phyloP scores from a whole-genome alignment of 2,113 vertebrate species.

The Sitta europaea region DNA sequence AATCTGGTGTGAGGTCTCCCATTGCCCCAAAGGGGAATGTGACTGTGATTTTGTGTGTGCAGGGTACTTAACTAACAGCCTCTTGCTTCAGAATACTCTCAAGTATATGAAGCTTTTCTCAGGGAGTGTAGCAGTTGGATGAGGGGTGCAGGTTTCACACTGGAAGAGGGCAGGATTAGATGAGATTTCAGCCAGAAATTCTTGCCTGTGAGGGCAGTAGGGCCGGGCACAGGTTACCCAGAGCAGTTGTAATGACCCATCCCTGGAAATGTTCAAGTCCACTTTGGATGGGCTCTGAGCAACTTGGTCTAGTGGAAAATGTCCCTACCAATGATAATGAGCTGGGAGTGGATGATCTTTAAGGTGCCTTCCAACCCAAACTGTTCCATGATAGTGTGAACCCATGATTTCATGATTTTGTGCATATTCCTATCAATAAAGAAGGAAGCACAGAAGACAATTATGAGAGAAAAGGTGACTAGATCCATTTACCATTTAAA shows the following conservation, averaged over 20 bases:
- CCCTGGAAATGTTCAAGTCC: neutral
- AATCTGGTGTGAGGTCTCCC: neutral
- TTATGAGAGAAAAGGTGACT: neutral
- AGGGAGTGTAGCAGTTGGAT: neutral
- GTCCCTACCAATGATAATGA: neutral
- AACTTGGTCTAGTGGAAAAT: neutral
- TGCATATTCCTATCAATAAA: neutral
- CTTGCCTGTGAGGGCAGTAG: neutral
- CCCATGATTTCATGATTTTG: neutral
- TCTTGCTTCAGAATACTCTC: neutral
- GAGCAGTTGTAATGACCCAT: neutral
- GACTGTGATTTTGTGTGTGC: too few relatives aligned
- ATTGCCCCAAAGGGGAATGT: rapidly evolving
- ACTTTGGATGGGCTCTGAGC: neutral
- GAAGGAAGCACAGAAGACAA: neutral
- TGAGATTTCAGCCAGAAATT: neutral
- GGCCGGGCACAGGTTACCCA: neutral
- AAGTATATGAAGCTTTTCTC: neutral
- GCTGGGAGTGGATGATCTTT: neutral
- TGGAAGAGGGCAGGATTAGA: neutral
- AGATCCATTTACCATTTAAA: neutral
- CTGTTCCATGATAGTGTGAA: neutral
- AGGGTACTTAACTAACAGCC: neutral
- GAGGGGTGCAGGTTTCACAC: neutral
- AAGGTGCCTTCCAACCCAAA: neutral